These are phyloP conservation scores for Argyresthia albistria DNA, from an alignment of 2,888 invertebrate species.

Conservation along the genomic window DNA sequence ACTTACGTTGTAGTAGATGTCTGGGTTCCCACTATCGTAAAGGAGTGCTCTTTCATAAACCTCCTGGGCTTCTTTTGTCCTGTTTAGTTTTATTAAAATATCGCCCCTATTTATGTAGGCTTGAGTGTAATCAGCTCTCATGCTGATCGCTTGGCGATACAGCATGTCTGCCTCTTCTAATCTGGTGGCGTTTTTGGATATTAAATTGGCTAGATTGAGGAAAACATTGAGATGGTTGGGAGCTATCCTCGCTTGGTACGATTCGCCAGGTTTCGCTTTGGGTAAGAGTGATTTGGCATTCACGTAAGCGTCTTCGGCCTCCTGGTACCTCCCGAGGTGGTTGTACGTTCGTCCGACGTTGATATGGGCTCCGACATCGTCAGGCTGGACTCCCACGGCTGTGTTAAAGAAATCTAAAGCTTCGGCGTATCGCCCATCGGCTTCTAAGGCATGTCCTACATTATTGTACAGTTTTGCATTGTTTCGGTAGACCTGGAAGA, in stretches of 20 bases:
- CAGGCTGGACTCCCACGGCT: conserved; percentile 93
- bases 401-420: conserved; percentile 93
- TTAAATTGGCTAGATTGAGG: conserved; percentile 93
- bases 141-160: conserved; percentile 95
- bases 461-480: conserved; percentile 98
- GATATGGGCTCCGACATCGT: conserved; percentile 97
- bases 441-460: conserved; percentile 96
- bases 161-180: conserved; percentile 95
- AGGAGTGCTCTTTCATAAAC: conserved; percentile 94
- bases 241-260: conserved; percentile 95
- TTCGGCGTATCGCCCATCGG: conserved; percentile 76
- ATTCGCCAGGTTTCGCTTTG: conserved; percentile 93
- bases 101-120: conserved; percentile 98
- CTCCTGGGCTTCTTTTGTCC: conserved; percentile 94
- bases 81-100: conserved; percentile 93
- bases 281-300: conserved; percentile 91
- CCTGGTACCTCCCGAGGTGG: conserved; percentile 80
- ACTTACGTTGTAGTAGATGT: conserved; percentile 95
- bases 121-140: conserved; percentile 96
- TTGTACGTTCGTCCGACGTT: conserved; percentile 97
- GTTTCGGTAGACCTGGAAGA: conserved; percentile 83
- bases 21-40: conserved; percentile 94
- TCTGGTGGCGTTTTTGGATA: conserved; percentile 92
- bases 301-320: conserved; percentile 94
- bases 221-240: conserved; percentile 97